These are phyloP conservation scores for Tetraneura akinire DNA, from an alignment of 1,140 invertebrate genomes.

Conservation along the genomic window DNA sequence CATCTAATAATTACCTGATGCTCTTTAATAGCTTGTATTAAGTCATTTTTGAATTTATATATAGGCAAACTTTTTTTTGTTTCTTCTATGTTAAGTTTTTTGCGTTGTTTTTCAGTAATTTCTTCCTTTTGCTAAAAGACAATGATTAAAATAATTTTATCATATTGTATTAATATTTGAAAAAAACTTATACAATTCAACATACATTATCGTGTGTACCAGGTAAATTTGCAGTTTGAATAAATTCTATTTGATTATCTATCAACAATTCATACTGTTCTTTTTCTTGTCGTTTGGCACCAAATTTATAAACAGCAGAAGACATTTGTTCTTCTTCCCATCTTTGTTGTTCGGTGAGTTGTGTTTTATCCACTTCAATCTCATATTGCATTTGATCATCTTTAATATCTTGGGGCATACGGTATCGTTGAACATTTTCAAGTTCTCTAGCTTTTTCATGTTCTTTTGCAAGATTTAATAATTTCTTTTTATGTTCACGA, in stretches of 20 bases:
- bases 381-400: constrained; percentile 81
- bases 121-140: constrained; percentile 61
- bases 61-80: constrained; percentile 92
- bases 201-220: constrained; percentile 68
- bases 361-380: constrained; percentile 80
- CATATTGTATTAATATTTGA: neutral
- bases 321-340: constrained; percentile 98
- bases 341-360: constrained; percentile 92
- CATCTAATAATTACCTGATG: constrained; percentile 72
- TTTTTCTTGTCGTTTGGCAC: constrained; percentile 82
- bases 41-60: constrained; percentile 86
- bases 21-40: constrained; percentile 83
- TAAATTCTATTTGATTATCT: constrained; percentile 97
- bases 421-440: constrained; percentile 89
- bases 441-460: constrained; percentile 91
- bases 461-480: constrained; percentile 89
- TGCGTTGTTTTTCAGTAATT: constrained; percentile 70
- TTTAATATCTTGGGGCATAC: constrained; percentile 83
- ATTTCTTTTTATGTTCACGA: constrained; percentile 86
- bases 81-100: constrained; percentile 86
- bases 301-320: constrained; percentile 89
- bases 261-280: constrained; percentile 84
- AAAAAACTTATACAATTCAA: constrained; percentile 30
- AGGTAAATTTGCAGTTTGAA: constrained; percentile 87
- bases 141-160: constrained; percentile 30